Base-by-base conservation (phyloP, 30 jellyfish, hydroid and myxozoan genomes). In the Aurelia aurita region DNA sequence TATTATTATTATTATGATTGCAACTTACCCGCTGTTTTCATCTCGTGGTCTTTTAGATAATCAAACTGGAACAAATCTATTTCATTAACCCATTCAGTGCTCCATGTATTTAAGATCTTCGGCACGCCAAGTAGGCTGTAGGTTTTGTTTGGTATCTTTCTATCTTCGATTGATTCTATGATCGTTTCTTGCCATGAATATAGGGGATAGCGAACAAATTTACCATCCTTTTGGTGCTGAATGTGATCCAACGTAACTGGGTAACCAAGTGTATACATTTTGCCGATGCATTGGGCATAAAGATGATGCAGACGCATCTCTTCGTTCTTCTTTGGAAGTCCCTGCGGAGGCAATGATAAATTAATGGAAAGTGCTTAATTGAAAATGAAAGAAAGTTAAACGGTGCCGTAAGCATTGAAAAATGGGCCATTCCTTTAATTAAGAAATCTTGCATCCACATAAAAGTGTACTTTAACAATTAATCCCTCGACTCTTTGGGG, bases 161-260 rank as follows among this genome's bases (percentile, higher is more conserved):
- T 26, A 10, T 53, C 72, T 0, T 68, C 80, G 16, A 49, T 58
- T 29, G 93, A 55, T 86, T 86, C 71, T n/a, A 82, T 54, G 3
- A 20, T 32, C n/a, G 85, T 74, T 46, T 82, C 93, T 16, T 82
- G 87, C 93, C 93, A 82, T 10, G 86, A 71, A 51, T 82, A 82
- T 10, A 79, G 2, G 71, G 93, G 93, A 34, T 53, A 69, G 2
- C 93, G 54, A 20, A 82, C 47, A 34, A 82, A 69, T 14, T 82
- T 29, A 12, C 79, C 93, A 2, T 32, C 43, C 25, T 27, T 59
- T 47, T 54, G 55, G 44, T 58, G 67, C 20, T 64, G 67, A 12
- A 82, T 32, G 1, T 20, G 28, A 14, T 53, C 77, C 39, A 82
- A 69, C 13, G 20, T 69, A 5, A 82, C 74, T 16, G 79, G 58